Base-by-base conservation (phyloP, 2,888 invertebrate species). In the Bellardia pandia region DNA sequence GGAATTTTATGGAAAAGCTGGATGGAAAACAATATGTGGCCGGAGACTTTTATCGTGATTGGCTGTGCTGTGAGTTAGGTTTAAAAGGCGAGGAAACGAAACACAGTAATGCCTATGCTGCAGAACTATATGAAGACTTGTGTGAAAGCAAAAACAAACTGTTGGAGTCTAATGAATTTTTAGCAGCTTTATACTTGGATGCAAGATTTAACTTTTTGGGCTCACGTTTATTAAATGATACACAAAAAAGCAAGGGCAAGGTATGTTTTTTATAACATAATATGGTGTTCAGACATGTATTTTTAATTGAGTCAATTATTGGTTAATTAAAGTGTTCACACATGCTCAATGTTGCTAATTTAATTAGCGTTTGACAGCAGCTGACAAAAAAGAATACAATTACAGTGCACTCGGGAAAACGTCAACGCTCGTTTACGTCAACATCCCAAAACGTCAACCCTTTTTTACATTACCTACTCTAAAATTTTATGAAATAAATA, bases 41-140 rank as follows among this genome's bases (percentile, higher is more conserved):
- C 5, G 81, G 81, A 4, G 81, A 81, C 33, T 48, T 81, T 68
- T 81, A 75, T 48, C 81, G 81, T 8, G 81, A 81, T 75, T 81
- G 45, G 48, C 40, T 81, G 16, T 81, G 74, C 13, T 81, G 74
- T 37, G 81, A 81, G 40, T 58, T 81, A 11, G 81, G 74, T 45
- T 48, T 81, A 14, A 81, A 81, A 40, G 58, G 16, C 13, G 69
- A 81, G 30, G 7, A 30, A 6, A 45, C 30, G 16, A 66, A 75
- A 58, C 48, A 40, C 13, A 14, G 68, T 23, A 81, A 81, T 53
- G 1, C 2, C 9, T 75, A 68, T 72, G 81, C 68, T 23, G 58
- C 40, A 0, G 64, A 66, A 68, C 66, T 81, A 40, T 68, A 58
- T 7, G 37, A 81, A 40, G n/a, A 58, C 1, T 37, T 75, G 0